Base-by-base conservation (phyloP, 2,888 invertebrate genomes). In the Drosophila acutilabella region DNA sequence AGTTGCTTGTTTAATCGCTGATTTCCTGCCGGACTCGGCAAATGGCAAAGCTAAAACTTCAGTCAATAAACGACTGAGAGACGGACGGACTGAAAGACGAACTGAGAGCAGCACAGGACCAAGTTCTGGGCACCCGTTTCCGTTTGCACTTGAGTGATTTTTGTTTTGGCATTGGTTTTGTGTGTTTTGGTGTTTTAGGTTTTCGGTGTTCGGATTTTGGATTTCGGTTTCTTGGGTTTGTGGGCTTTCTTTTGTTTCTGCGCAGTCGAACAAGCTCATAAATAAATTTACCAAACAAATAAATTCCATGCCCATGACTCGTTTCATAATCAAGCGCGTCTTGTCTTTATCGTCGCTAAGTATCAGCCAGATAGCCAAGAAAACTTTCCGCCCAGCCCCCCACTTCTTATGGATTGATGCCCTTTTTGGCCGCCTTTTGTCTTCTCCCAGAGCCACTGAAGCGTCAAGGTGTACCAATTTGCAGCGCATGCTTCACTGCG, bases 391-490 rank as follows among this genome's bases (percentile, higher is more conserved):
- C 38, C 7, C n/a, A n/a, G n/a, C 30, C 13, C 26, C 8, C n/a
- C 4, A 1, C 30, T 30, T 59, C 48, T 33, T 56, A 61, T 64
- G 78, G 81, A 82, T 78, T 78, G 84, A 83, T 83, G 84, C 84
- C 71, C 67, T 72, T 72, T 30, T 81, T 72, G 66, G 51, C 56
- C 47, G 74, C 70, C 70, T 73, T 86, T 83, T 83, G 76, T 71
- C 65, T 57, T 57, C 41, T 30, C 56, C 23, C 58, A 52, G 56
- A 84, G 44, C 81, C 91, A 90, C 74, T 90, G 87, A 90, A 89
- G 90, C 91, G 89, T 83, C 90, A 90, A 90, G 91, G 90, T 90
- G 90, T 88, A 91, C 90, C 90, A 90, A 90, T 90, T 91, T 90
- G 90, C 90, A 89, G 81, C 62, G 78, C 81, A 88, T 80, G 90